phyloP scores from a whole-genome alignment of 2,888 invertebrate genomes.

The Tachystola acroxantha region DNA sequence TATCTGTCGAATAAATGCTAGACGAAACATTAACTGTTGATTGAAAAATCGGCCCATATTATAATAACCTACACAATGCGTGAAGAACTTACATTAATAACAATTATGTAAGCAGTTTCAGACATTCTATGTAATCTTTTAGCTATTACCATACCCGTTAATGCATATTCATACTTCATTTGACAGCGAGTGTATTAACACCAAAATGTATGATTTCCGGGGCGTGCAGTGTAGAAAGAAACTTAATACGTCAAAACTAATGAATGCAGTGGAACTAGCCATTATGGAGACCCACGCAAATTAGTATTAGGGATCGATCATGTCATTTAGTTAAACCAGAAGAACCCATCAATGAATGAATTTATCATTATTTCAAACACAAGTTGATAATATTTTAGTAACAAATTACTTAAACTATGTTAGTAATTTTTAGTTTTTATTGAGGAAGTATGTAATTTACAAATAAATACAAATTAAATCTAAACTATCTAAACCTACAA shows the following conservation, averaged over 20 bases:
- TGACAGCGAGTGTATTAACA: conserved; percentile 13
- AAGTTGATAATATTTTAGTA: too few species aligned
- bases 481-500: too few species aligned
- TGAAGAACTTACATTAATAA: neutral
- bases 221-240: conserved; percentile 7
- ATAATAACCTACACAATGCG: neutral
- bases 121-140: neutral
- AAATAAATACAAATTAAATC: too few species aligned
- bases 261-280: conserved; percentile 4
- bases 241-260: conserved; percentile 9
- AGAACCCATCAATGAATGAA: too few species aligned
- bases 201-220: conserved; percentile 14
- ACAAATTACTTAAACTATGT: too few species aligned
- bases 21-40: too few species aligned
- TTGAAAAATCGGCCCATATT: too few species aligned
- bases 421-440: too few species aligned
- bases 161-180: conserved; percentile 6
- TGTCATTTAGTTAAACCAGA: too few species aligned
- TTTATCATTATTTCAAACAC: too few species aligned
- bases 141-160: neutral
- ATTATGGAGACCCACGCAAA: conserved; percentile 8
- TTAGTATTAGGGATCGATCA: neutral
- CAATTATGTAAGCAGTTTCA: neutral
- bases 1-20: too few species aligned
- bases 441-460: too few species aligned